Evolutionary conservation across 37 sponge, comb jelly and placozoan genomes (phyloP).

Genomic region (Cliona cf. orientalis): DNA sequence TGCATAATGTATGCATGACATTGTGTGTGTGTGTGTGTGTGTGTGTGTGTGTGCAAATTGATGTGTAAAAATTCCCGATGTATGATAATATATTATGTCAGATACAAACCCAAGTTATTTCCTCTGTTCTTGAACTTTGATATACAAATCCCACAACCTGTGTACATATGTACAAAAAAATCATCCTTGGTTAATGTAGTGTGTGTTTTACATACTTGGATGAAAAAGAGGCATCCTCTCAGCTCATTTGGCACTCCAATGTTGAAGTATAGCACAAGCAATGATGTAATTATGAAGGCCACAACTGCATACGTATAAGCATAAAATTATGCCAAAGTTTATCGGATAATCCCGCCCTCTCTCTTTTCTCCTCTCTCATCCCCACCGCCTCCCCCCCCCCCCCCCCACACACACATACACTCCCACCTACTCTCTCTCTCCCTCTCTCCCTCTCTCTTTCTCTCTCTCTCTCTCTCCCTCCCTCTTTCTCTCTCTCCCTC

Average conservation of each 20-base stretch:
- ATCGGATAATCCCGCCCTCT: neutral
- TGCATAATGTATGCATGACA: no score
- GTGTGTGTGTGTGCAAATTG: no score
- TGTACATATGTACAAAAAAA: neutral
- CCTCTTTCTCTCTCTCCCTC: slow-evolving; percentile 35
- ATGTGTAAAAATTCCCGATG: no score
- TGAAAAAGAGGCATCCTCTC: slow-evolving; percentile 56
- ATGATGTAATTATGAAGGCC: neutral
- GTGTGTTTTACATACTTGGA: slow-evolving; percentile 25
- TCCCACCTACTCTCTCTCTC: no score
- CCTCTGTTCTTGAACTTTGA: neutral
- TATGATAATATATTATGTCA: no score
- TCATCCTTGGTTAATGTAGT: neutral
- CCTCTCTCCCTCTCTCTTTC: no score
- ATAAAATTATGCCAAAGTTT: neutral
- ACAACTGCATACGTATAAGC: slow-evolving; percentile 28
- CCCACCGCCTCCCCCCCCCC: no score
- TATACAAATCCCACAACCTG: slow-evolving; percentile 63
- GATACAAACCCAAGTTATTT: neutral
- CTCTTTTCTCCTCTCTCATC: no score
- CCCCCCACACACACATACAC: no score
- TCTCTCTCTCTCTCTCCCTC: no score
- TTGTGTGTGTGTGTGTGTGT: no score
- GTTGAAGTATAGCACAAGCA: slow-evolving; percentile 43
- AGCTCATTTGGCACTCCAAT: slow-evolving; percentile 57